phyloP scores from a whole-genome alignment of 1,140 invertebrate species.

The Tachypleus tridentatus region DNA sequence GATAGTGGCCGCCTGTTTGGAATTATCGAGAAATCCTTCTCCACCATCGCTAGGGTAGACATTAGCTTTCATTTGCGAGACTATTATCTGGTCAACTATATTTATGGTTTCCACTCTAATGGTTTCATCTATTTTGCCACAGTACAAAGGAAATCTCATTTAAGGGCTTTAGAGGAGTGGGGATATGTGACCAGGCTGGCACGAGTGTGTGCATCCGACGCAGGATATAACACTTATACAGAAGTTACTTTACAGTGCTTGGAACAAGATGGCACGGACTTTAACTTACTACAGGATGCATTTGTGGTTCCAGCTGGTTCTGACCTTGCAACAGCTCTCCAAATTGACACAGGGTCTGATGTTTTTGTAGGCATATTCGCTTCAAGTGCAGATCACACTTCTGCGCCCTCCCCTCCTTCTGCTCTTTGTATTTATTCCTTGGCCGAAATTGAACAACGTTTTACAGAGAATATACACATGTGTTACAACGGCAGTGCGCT shows the following conservation, averaged over 20 bases:
- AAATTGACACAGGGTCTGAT: conserved; percentile 41
- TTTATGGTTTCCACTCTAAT: conserved; percentile 88
- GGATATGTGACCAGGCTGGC: conserved; percentile 81
- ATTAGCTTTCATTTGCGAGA: conserved; percentile 77
- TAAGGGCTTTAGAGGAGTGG: conserved; percentile 72
- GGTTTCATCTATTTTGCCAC: conserved; percentile 90
- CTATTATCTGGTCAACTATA: conserved; percentile 88
- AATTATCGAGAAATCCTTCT: conserved; percentile 55
- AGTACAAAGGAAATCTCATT: conserved; percentile 83
- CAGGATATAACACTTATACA: conserved; percentile 83
- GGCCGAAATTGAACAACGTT: conserved; percentile 75
- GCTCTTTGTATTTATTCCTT: conserved; percentile 55
- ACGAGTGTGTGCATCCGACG: conserved; percentile 82
- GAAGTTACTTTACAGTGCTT: conserved; percentile 65
- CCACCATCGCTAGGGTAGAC: conserved; percentile 54
- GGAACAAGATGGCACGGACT: conserved; percentile 45
- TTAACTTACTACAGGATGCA: conserved; percentile 83
- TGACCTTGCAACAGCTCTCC: conserved; percentile 62
- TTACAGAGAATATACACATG: conserved; percentile 91
- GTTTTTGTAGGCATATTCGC: conserved; percentile 76
- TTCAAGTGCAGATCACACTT: conserved; percentile 63
- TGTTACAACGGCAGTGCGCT: conserved; percentile 89
- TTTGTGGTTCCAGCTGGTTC: conserved; percentile 58
- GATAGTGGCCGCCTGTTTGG: conserved; percentile 58
- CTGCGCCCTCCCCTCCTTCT: conserved; percentile 54